Percentiles rank a stretch among this genome's conserved stretches.
These are phyloP conservation scores for Elachura formosa DNA, from an alignment of 2,113 vertebrate genomes.

Conservation along the genomic window DNA sequence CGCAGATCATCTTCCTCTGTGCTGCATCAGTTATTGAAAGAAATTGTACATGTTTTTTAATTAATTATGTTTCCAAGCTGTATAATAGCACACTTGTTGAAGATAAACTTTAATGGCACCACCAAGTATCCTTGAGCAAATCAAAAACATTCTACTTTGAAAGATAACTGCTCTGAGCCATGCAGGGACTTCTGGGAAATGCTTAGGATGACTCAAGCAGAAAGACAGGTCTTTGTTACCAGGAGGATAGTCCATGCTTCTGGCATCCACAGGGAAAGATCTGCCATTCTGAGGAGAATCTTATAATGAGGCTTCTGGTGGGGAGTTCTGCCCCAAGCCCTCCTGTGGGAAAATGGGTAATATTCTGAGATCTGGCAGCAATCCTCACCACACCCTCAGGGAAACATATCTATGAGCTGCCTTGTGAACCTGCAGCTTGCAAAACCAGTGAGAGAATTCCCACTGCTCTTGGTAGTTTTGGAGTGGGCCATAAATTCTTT, in stretches of 20 bases:
- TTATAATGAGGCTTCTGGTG: background rate
- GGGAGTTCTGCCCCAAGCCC: background rate
- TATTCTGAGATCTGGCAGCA: background rate
- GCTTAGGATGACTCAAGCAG: background rate
- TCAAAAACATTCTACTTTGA: background rate
- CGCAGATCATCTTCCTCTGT: background rate
- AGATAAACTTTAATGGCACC: background rate
- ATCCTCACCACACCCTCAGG: background rate
- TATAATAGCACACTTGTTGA: background rate
- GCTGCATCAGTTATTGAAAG: background rate
- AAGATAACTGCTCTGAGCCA: background rate
- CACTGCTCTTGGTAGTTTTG: background rate
- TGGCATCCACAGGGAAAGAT: background rate
- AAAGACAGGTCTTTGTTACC: background rate
- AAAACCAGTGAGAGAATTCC: background rate
- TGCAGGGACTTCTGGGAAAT: background rate
- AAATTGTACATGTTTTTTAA: background rate
- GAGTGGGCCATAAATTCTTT: background rate
- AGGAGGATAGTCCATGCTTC: background rate
- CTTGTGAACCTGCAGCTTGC: background rate
- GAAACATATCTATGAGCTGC: background rate
- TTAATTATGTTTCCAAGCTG: constrained; percentile 11
- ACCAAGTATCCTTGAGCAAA: background rate
- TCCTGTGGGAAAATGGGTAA: background rate
- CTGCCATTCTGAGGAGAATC: background rate